Conservation (phyloP, 1,140 invertebrate species). For the Drosophila subpulchrella region DNA sequence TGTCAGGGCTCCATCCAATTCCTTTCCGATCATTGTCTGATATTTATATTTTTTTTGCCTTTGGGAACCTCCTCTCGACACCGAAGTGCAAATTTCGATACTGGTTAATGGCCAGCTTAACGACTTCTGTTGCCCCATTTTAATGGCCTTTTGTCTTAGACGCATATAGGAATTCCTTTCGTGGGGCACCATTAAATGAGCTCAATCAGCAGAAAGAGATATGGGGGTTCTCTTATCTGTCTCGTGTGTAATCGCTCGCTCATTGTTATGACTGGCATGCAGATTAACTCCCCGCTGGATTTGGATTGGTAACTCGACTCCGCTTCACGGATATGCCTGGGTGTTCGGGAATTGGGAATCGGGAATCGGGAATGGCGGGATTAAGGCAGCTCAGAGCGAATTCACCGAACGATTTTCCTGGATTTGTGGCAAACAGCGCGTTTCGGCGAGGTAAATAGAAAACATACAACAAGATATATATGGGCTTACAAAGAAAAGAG, state of each 20-base stretch:
- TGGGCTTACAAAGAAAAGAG: background rate
- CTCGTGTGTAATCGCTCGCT: constrained; percentile 44
- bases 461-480: background rate
- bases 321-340: background rate
- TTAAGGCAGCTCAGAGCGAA: constrained; percentile 2
- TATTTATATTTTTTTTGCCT: background rate
- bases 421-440: constrained; percentile 9
- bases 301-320: constrained; percentile 2
- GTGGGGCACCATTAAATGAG: constrained; percentile 10
- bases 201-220: constrained; percentile 8
- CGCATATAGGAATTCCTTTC: constrained; percentile 10
- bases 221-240: constrained; percentile 25
- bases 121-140: constrained; percentile 3
- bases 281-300: constrained; percentile 21
- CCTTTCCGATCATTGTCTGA: background rate
- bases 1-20: constrained; percentile 9
- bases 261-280: constrained; percentile 49
- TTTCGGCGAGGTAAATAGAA: background rate
- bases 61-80: background rate
- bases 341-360: background rate
- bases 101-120: constrained; percentile 28
- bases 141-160: constrained; percentile 32
- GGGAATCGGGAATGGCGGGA: background rate
- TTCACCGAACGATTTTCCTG: constrained; percentile 15
- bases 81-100: constrained; percentile 6